These are phyloP conservation scores for Rhynchonycteris naso DNA, from an alignment of 2,797 vertebrate genomes.

Conservation along the genomic window DNA sequence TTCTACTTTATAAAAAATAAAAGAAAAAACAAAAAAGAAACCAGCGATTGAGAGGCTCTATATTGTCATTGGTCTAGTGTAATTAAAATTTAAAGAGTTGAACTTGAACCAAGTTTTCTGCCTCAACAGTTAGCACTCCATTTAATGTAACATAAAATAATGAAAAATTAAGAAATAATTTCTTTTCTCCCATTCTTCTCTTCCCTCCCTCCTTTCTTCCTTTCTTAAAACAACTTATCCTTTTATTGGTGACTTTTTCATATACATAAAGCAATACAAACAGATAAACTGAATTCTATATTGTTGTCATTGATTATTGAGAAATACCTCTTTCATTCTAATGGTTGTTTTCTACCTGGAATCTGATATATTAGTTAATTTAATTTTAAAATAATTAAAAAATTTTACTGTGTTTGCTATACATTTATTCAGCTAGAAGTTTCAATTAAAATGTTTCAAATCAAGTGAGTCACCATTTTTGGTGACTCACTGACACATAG, in stretches of 20 bases:
- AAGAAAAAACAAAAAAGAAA: too few relatives aligned
- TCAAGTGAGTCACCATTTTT: neutral
- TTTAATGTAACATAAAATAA: neutral
- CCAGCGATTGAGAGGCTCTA: neutral
- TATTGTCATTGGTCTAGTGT: neutral
- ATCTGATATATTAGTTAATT: neutral
- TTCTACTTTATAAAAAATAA: too few relatives aligned
- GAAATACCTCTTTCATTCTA: neutral
- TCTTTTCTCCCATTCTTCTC: neutral
- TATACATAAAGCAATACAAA: neutral
- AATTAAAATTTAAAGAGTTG: neutral
- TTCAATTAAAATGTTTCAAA: neutral
- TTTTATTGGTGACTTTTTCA: neutral
- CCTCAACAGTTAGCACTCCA: neutral
- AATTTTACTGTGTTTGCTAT: neutral
- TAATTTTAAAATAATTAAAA: neutral
- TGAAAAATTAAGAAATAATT: neutral
- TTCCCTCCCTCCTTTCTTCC: neutral
- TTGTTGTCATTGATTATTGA: neutral
- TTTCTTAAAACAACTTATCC: neutral
- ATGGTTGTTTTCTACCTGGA: neutral
- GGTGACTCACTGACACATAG: neutral
- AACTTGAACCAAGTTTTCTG: neutral
- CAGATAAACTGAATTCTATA: neutral
- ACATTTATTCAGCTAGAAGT: neutral